Percentiles rank a stretch among this genome's conserved stretches.
phyloP scores from a whole-genome alignment of 1,140 invertebrate species.

The Lethrus apterus region DNA sequence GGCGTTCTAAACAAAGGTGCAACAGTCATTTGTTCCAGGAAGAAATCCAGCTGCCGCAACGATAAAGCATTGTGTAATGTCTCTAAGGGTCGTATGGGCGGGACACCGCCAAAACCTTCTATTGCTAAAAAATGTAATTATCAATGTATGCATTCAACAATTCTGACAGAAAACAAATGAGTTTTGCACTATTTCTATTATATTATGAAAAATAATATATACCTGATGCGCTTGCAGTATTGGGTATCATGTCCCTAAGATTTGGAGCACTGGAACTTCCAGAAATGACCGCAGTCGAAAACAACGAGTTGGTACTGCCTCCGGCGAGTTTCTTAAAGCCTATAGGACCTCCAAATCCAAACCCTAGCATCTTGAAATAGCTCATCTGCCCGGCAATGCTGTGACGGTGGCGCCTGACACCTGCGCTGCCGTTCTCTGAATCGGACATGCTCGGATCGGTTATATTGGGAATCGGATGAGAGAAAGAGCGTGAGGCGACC shows the following conservation, averaged over 20 bases:
- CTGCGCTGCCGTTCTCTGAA: slow-evolving; percentile 28
- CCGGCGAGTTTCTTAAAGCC: slow-evolving; percentile 60
- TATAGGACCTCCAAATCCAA: slow-evolving; percentile 51
- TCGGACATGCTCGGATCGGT: slow-evolving; percentile 37
- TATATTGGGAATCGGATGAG: slow-evolving; percentile 34
- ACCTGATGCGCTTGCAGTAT: slow-evolving; percentile 64
- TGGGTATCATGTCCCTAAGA: slow-evolving; percentile 75
- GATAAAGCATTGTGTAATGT: slow-evolving; percentile 94
- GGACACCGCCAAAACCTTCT: slow-evolving; percentile 82
- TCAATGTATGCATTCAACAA: neutral
- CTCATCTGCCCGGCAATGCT: slow-evolving; percentile 88
- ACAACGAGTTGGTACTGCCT: slow-evolving; percentile 70
- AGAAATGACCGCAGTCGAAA: slow-evolving; percentile 90
- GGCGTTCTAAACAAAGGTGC: slow-evolving; percentile 61
- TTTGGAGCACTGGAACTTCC: slow-evolving; percentile 87
- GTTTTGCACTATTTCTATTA: neutral
- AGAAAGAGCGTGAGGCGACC: slow-evolving; percentile 30
- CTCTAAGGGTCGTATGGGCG: slow-evolving; percentile 87
- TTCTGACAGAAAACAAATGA: neutral
- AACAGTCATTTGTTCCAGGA: slow-evolving; percentile 75
- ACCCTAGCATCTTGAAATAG: slow-evolving; percentile 80
- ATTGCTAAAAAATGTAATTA: slow-evolving; percentile 46
- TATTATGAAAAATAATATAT: slow-evolving; percentile 28
- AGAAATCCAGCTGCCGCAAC: slow-evolving; percentile 78
- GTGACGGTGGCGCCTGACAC: slow-evolving; percentile 76